Evolutionary conservation across 2,113 vertebrate genomes (phyloP).

Genomic region (Fulmarus glacialis): DNA sequence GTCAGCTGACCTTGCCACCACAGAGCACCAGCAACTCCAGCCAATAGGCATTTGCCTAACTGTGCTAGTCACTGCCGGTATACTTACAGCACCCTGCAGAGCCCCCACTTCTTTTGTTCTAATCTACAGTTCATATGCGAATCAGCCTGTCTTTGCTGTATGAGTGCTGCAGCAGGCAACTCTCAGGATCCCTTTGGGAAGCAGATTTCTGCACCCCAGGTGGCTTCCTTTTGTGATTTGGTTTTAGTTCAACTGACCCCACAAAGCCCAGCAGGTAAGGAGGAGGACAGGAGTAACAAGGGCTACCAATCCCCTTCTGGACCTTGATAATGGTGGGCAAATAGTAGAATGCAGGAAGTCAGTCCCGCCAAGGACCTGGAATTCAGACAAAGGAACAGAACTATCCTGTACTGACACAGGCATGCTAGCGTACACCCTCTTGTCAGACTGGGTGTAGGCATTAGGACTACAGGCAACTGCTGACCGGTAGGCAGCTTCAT

Average conservation of each 20-base stretch:
- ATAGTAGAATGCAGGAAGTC: not conserved
- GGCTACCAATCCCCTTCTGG: not conserved
- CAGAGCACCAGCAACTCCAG: not conserved
- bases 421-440: not conserved
- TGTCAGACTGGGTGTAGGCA: not conserved
- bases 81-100: not conserved
- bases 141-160: not conserved
- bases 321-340: not conserved
- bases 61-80: not conserved
- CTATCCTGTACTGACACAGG: not conserved
- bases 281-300: not conserved
- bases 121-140: not conserved
- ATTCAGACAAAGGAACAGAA: not conserved
- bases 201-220: not conserved
- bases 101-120: not conserved
- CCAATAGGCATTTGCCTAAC: not conserved
- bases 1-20: not conserved
- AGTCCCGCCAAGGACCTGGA: fast-evolving
- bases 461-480: not conserved
- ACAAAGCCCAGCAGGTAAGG: not conserved
- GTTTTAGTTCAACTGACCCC: not conserved
- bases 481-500: not conserved
- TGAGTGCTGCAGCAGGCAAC: not conserved
- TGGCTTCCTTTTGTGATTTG: not conserved
- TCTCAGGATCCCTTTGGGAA: not conserved